phyloP scores from a whole-genome alignment of 2,113 vertebrate genomes.

The Antennarius striatus region DNA sequence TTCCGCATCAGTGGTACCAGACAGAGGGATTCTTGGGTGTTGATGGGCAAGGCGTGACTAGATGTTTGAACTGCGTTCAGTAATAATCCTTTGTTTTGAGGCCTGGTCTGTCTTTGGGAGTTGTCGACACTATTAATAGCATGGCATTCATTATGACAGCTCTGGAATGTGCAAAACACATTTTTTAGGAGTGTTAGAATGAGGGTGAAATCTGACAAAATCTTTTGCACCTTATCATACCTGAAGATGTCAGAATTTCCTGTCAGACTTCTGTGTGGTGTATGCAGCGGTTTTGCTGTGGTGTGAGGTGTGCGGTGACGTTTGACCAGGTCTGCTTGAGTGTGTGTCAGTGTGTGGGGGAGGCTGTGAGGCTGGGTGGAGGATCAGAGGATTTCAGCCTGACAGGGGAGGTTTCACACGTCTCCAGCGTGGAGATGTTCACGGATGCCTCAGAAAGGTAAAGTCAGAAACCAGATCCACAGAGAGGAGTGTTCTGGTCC shows the following conservation, averaged over 20 bases:
- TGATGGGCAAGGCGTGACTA: not conserved
- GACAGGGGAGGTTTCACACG: conserved; percentile 85
- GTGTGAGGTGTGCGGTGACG: conserved; percentile 36
- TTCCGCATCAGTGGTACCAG: too few relatives aligned
- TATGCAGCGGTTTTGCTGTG: conserved; percentile 49
- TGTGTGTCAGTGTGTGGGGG: conserved; percentile 79
- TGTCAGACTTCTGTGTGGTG: conserved; percentile 26
- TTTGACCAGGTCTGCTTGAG: conserved; percentile 47
- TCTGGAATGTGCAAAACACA: not conserved
- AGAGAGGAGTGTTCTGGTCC: not conserved
- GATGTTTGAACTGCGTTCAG: conserved; percentile 1
- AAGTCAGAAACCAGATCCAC: conserved; percentile 59
- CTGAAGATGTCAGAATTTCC: not conserved
- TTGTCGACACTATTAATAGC: conserved; percentile 30
- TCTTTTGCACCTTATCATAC: too few relatives aligned
- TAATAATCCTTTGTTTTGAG: conserved; percentile 22
- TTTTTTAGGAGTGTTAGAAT: too few relatives aligned
- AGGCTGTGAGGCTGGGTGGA: conserved; percentile 85
- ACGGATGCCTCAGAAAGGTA: conserved; percentile 92
- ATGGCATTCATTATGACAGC: conserved; percentile 16
- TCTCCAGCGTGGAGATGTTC: conserved; percentile 87
- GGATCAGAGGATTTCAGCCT: conserved; percentile 85
- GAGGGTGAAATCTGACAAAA: too few relatives aligned
- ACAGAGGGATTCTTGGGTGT: not conserved
- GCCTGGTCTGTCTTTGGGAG: conserved; percentile 9